Conservation (phyloP, 2,797 vertebrate species). For the Gadopsis bispinosus region DNA sequence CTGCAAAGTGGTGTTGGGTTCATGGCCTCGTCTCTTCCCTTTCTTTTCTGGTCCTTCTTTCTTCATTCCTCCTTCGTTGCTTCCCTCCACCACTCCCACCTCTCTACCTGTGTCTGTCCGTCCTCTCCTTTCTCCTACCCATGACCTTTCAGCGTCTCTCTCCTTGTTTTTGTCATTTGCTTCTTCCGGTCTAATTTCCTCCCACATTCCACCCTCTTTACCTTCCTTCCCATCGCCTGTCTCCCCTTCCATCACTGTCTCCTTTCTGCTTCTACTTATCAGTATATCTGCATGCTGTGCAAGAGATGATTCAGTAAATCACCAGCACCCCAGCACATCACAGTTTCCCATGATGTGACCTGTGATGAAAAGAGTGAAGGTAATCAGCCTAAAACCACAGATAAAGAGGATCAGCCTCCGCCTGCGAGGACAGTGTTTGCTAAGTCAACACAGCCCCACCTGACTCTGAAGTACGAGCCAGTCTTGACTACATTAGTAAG, state of each 20-base stretch:
- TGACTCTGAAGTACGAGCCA: background rate
- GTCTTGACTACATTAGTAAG: background rate
- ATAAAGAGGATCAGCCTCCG: background rate
- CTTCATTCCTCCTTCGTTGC: slow-evolving; percentile 15
- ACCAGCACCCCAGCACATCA: background rate
- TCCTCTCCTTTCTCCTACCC: background rate
- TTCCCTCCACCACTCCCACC: slow-evolving; percentile 1
- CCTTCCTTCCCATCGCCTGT: background rate
- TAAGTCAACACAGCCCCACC: background rate
- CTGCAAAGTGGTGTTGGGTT: slow-evolving; percentile 59
- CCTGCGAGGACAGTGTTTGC: background rate
- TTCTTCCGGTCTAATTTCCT: background rate
- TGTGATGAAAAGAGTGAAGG: background rate
- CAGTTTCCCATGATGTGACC: background rate
- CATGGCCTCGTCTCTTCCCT: slow-evolving; percentile 49
- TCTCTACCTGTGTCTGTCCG: background rate
- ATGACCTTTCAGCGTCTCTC: background rate
- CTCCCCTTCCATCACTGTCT: background rate
- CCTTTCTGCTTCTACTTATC: slow-evolving; percentile 5
- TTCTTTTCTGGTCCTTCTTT: slow-evolving; percentile 29
- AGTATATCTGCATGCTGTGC: background rate
- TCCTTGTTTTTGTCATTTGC: background rate
- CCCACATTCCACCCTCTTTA: background rate
- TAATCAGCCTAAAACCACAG: background rate
- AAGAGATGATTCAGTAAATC: background rate